Evolutionary conservation across 2,888 invertebrate species (phyloP), one percentile per base, ranked within the genome.

Genomic region (Archips xylosteana): DNA sequence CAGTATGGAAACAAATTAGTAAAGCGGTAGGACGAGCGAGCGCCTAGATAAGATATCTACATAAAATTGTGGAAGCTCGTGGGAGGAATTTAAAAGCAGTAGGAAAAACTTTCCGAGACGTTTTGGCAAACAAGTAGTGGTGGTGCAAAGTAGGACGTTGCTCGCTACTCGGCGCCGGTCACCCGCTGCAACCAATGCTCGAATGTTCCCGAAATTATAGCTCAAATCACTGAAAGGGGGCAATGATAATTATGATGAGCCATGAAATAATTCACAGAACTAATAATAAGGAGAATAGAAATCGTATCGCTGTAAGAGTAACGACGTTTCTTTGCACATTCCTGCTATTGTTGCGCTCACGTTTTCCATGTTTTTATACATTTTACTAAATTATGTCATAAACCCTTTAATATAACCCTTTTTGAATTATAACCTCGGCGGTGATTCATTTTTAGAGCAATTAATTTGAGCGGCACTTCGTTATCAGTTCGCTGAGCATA

Each of bases 71-170:
- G 71, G 75, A 47, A 76, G 75, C 78, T 75, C 78, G 78, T 70
- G 74, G 76, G 65, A 77, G 76, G 74, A 74, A 74, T 74, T 70
- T 74, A 74, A 74, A 74, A 74, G 74, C 70, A 74, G 70, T 49
- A 65, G 59, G 80, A 77, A 81, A 81, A 83, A 83, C 76, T 85
- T 84, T 80, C 65, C 71, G 75, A 79, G 79, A 79, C 76, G 78
- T 83, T 85, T 85, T 85, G 85, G 84, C 85, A 83, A 83, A 84
- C 83, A 82, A 82, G 79, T 78, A 81, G 79, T 78, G 78, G 72
- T 64, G 71, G 69, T 10, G 32, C 12, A 72, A 84, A 82, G 82
- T 83, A 75, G 85, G 79, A 70, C 80, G 70, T 63, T 5, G 62
- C 32, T 23, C 45, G 15, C 62, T 23, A 36, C 49, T 23, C 51